Base-by-base conservation (phyloP, 2,113 vertebrate genomes). In the Acanthochromis polyacanthus region DNA sequence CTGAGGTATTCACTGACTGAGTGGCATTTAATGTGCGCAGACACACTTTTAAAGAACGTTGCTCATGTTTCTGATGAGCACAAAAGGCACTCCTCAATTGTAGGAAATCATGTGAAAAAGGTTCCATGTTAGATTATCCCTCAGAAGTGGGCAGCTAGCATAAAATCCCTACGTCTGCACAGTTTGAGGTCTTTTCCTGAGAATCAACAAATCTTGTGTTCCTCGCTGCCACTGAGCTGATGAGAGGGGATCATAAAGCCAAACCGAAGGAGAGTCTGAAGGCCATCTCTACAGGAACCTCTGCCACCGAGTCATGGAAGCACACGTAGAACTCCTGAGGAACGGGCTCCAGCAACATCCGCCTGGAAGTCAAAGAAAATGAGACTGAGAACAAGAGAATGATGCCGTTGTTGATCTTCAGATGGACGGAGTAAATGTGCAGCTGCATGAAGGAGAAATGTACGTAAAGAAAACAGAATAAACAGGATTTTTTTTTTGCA, bases 271-370 rank as follows among this genome's bases (percentile, higher is more conserved):
- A 98, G 22, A 99, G 90, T 38, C 96, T 96, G 89, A 99, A 99
- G 70, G 98, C 98, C 95, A 99, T 93, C 89, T 99, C 98, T 25
- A 98, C 94, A 0, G 96, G 96, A 85, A 97, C 92, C 75, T 98
- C 98, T 0, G 96, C 92, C 71, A 99, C 96, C 0, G 98, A 99
- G 83, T 99, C 97, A 30, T 99, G 98, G 83, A 99, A 99, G 81
- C 98, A 99, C 51, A 99, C 96, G 0, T 99, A 99, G 83, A 97
- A 96, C 86, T 99, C 98, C 89, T 98, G 98, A 91, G 96, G 96
- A 66, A 95, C 93, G 0, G 97, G 98, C 81, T 97, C 94, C 1
- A 97, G 92, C 83, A 99, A 88, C 80, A 98, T 97, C 88, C 98
- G 95, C 80, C 98, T 99, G 91, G 15, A 92, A 43, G 51, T 75